Conservation (phyloP, 37 sponge, comb jelly and placozoan species). For the Cliona cf. orientalis region DNA sequence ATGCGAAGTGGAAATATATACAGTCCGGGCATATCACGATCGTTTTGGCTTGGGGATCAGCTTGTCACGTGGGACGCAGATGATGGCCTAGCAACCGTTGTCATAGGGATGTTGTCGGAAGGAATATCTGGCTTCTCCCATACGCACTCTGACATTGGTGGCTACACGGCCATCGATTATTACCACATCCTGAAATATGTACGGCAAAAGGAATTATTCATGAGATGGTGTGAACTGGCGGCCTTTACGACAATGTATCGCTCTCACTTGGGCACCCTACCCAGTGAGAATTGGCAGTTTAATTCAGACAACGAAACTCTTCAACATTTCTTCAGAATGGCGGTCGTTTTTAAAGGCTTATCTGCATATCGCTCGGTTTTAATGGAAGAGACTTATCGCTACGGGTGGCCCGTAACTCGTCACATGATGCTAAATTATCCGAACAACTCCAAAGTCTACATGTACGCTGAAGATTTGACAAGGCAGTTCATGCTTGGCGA, state of each 20-base stretch:
- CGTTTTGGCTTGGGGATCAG: slow-evolving; percentile 87
- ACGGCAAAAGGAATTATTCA: slow-evolving; percentile 62
- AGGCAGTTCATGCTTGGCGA: slow-evolving; percentile 78
- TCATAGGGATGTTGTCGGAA: slow-evolving; percentile 61
- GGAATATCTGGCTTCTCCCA: slow-evolving; percentile 74
- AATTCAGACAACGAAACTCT: slow-evolving; percentile 63
- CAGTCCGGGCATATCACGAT: slow-evolving; percentile 37
- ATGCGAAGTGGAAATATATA: slow-evolving; percentile 70
- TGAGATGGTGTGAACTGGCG: slow-evolving; percentile 83
- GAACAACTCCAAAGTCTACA: slow-evolving; percentile 36
- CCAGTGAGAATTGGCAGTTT: slow-evolving; percentile 74
- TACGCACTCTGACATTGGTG: slow-evolving; percentile 84
- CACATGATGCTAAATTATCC: slow-evolving; percentile 69
- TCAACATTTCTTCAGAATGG: slow-evolving; percentile 78
- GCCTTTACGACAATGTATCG: slow-evolving; percentile 71
- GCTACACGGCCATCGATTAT: slow-evolving; percentile 68
- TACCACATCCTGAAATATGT: slow-evolving; percentile 37
- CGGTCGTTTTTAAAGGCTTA: slow-evolving; percentile 64
- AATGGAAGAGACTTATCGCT: slow-evolving; percentile 48
- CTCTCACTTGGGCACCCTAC: slow-evolving; percentile 78
- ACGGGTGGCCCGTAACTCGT: slow-evolving; percentile 69
- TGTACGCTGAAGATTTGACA: background rate
- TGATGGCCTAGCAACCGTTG: slow-evolving; percentile 75
- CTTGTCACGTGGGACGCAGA: slow-evolving; percentile 76
- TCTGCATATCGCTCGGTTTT: slow-evolving; percentile 54